Conservation (phyloP, 2,113 vertebrate species). For the Camarhynchus parvulus region DNA sequence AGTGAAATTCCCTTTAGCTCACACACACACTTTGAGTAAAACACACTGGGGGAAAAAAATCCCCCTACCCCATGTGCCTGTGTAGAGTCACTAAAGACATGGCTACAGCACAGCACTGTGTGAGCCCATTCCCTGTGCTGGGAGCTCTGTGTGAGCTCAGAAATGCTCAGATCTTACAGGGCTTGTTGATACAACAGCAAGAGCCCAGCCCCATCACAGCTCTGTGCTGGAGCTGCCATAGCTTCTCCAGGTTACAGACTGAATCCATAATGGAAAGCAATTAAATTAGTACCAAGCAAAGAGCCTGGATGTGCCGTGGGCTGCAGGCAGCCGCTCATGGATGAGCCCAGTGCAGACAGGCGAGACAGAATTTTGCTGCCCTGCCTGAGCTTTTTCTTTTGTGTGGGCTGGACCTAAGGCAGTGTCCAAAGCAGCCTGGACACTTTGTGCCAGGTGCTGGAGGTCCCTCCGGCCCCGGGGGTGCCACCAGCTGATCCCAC, state of each 20-base stretch:
- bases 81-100: background rate
- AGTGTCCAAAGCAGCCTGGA: background rate
- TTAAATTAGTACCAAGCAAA: background rate
- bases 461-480: background rate
- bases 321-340: background rate
- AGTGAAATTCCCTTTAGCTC: background rate
- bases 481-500: background rate
- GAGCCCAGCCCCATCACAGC: background rate
- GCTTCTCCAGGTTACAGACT: background rate
- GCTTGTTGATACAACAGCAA: background rate
- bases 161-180: background rate
- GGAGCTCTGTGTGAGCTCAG: background rate
- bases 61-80: background rate
- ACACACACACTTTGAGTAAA: background rate
- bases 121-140: background rate
- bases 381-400: background rate
- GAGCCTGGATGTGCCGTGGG: background rate
- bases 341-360: background rate
- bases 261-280: background rate
- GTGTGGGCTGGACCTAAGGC: background rate
- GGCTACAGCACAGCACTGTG: fast-evolving
- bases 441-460: background rate
- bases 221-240: background rate
- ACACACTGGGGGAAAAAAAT: fast-evolving
- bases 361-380: background rate